Conservation (phyloP, 2,888 invertebrate genomes). For the Apotomis turbidana region DNA sequence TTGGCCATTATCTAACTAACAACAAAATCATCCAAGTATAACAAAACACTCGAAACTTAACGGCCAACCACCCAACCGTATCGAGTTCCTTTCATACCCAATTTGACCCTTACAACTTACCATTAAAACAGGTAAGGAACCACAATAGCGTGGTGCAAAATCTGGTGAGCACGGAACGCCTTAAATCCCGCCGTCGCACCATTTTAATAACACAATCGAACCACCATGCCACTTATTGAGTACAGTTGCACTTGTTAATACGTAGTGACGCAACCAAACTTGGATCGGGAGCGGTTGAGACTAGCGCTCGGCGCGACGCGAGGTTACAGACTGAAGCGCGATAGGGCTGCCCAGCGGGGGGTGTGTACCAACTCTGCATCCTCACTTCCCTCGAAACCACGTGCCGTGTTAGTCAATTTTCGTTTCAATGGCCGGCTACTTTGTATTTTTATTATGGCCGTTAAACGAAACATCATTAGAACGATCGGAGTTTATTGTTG, state of each 20-base stretch:
- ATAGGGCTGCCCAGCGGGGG: constrained; percentile 63
- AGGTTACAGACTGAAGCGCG: constrained; percentile 48
- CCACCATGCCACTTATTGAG: constrained; percentile 73
- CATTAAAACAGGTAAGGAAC: constrained; percentile 74
- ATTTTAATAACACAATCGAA: constrained; percentile 72
- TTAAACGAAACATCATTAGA: constrained; percentile 71
- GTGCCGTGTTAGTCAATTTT: constrained; percentile 76
- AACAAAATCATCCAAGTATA: constrained; percentile 43
- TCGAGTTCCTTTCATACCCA: constrained; percentile 58
- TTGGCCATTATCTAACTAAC: constrained; percentile 39
- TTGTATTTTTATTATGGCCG: constrained; percentile 73
- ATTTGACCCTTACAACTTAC: constrained; percentile 70
- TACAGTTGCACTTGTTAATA: constrained; percentile 55
- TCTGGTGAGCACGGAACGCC: constrained; percentile 66
- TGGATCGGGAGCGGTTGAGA: constrained; percentile 50
- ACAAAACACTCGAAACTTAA: constrained; percentile 51
- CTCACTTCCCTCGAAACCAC: constrained; percentile 73
- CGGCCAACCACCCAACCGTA: constrained; percentile 63
- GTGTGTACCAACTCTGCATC: constrained; percentile 73
- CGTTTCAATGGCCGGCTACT: constrained; percentile 65
- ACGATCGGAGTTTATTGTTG: constrained; percentile 60
- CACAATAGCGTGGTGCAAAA: constrained; percentile 69
- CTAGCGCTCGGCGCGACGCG: constrained; percentile 61
- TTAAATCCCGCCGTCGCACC: constrained; percentile 70
- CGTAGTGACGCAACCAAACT: constrained; percentile 76